Evolutionary conservation across 1,140 invertebrate genomes (phyloP), one percentile per base, ranked within the genome.

Genomic region (Drosophila sp.): DNA sequence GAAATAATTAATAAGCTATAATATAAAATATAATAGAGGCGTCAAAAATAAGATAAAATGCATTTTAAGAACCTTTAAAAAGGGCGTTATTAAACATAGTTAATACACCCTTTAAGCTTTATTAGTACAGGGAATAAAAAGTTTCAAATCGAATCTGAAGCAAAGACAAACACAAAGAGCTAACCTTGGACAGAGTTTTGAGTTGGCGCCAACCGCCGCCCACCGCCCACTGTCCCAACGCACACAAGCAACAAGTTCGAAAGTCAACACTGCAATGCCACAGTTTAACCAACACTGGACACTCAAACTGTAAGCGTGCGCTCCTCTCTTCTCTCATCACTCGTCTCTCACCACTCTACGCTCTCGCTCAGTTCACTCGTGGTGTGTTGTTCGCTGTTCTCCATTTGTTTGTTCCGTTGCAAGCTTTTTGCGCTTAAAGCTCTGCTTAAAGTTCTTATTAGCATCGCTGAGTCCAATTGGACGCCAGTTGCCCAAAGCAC

Each of bases 401-500:
- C 7, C 34, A 4, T 36, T n/a, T 54, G 34, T 32, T 46, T 32
- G 32, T 25, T 38, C 29, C 7, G 29, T 32, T 11, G 8, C 45
- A 50, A 72, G 64, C 80, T 83, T 78, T 80, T 4, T 11, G 4
- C 8, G 59, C 78, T 73, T 59, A 82, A 82, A 82, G 80, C 80
- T 84, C 69, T 53, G 61, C 41, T 51, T 54, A 46, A 77, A 76
- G 80, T 84, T 84, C 80, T 83, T 84, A 84, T 83, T 73, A 70
- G 63, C 72, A 84, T 50, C 25, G 51, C 29, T 63, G 51, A 51
- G 58, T 45, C 13, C 63, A 61, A 53, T 66, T 54, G 63, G 57
- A 43, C 50, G 66, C 43, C 82, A 87, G 82, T 82, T 65, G 76
- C 80, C 67, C 57, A 53, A 46, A 82, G 80, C 83, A 76, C 48